Evolutionary conservation across 2,888 invertebrate genomes (phyloP), one percentile per base, ranked within the genome.

Genomic region (Habrosyne pyritoides): DNA sequence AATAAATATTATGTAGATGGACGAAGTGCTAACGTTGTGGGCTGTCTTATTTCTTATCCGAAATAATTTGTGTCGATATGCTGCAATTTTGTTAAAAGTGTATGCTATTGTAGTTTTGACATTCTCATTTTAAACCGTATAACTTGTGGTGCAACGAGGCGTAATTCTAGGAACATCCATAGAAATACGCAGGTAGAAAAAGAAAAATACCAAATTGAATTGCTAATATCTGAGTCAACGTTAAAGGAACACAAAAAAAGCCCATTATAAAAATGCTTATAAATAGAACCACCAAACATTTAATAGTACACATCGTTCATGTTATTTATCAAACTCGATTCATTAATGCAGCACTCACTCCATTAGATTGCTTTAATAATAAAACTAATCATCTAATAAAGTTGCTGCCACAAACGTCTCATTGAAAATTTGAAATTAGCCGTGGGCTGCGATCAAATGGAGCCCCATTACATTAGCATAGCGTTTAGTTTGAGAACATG

Each of bases 401-500:
- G 81, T 77, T 76, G 78, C 82, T 78, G 82, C 81, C 80, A 82
- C 81, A 81, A 81, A 84, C 80, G 82, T 82, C 84, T 87, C 86
- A 89, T 89, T 89, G 89, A 88, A 87, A 84, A 86, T 89, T 89
- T 83, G 79, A 88, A 85, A 84, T 86, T 79, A 81, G 81, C 87
- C 84, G 88, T 88, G 84, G 88, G 90, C 86, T 77, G 85, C 78
- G 88, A 87, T 89, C 88, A 88, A 89, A 88, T 87, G 84, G 85
- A 83, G 85, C 79, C 74, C 87, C 87, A 89, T 89, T 87, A 89
- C 83, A 91, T 91, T 90, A 90, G 88, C 91, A 91, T 91, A 90
- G 88, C 86, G 84, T 89, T 89, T 89, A 89, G 89, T 83, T 81
- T 72, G 79, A 86, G 85, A 87, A 82, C 79, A 79, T 81, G 84